phyloP scores from a whole-genome alignment of 2,888 invertebrate species.

The Watsonalla binaria region DNA sequence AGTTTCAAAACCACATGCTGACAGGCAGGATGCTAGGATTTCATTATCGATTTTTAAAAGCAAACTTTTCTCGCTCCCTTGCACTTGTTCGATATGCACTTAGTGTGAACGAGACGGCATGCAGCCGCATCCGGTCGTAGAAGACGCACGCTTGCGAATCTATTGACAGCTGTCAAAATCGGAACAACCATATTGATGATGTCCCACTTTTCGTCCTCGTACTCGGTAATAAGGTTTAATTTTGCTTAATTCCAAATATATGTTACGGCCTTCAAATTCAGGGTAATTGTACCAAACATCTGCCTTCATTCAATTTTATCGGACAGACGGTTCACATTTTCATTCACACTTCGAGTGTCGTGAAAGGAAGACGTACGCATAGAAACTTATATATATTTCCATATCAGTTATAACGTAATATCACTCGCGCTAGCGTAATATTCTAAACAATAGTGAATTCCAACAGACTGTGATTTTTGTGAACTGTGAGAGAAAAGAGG shows the following conservation, averaged over 20 bases:
- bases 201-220: slow-evolving; percentile 7
- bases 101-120: slow-evolving; percentile 27
- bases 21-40: slow-evolving; percentile 69
- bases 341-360: slow-evolving; percentile 3
- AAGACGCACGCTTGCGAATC: slow-evolving; percentile 46
- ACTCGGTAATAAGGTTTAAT: rapidly evolving
- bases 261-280: slow-evolving; percentile 6
- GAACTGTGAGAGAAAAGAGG: neutral
- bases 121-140: slow-evolving; percentile 45
- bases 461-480: neutral
- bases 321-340: neutral
- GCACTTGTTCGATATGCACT: slow-evolving; percentile 1
- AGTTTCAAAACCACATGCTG: slow-evolving; percentile 71
- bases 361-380: neutral
- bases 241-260: slow-evolving; percentile 1
- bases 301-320: slow-evolving; percentile 31
- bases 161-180: neutral
- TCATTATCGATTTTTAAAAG: slow-evolving; percentile 70
- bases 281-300: slow-evolving; percentile 21
- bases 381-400: neutral
- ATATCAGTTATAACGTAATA: neutral
- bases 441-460: neutral
- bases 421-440: no score
- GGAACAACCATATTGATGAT: rapidly evolving
- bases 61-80: slow-evolving; percentile 30